Base-by-base conservation (phyloP, 2,888 invertebrate species). In the Parascotia fuliginaria region DNA sequence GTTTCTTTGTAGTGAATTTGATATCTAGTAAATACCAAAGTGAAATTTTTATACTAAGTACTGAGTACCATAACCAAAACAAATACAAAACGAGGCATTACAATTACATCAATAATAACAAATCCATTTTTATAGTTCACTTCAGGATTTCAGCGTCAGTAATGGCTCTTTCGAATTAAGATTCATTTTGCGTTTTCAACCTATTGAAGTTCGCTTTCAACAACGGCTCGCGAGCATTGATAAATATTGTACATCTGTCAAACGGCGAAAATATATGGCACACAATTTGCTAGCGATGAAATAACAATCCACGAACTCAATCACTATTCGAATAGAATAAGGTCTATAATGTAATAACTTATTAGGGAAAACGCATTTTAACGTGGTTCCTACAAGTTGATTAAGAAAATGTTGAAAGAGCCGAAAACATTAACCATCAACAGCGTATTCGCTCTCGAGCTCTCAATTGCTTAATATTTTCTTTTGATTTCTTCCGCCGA, bases 161-260 rank as follows among this genome's bases (percentile, higher is more conserved):
- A 42, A 50, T 24, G 59, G 39, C 37, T 59, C 69, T 71, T 71
- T 70, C 70, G 75, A 77, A 79, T 81, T 76, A 78, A 76, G 79
- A 83, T 85, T 87, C 74, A 81, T 84, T 82, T 69, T 64, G 60
- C 76, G 75, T 71, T 67, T 65, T 40, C 24, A 40, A 73, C 63
- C 75, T 75, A 82, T 84, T 82, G 79, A 83, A 82, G 79, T 81
- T 83, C 74, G 76, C 77, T 80, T 77, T 77, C 76, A 78, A 64
- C 77, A 74, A 68, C 72, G 75, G 75, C 70, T 75, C 62, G 61
- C 62, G 72, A 79, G 76, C 79, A 70, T 75, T 85, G 85, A 87
- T 80, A 84, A 85, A 86, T 86, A 81, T 75, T 77, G 71, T 74
- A 73, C 80, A 83, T 87, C 79, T 83, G 80, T 85, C 85, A 86